Base-by-base conservation (phyloP, 1,140 invertebrate genomes). In the Drosophila burlai region DNA sequence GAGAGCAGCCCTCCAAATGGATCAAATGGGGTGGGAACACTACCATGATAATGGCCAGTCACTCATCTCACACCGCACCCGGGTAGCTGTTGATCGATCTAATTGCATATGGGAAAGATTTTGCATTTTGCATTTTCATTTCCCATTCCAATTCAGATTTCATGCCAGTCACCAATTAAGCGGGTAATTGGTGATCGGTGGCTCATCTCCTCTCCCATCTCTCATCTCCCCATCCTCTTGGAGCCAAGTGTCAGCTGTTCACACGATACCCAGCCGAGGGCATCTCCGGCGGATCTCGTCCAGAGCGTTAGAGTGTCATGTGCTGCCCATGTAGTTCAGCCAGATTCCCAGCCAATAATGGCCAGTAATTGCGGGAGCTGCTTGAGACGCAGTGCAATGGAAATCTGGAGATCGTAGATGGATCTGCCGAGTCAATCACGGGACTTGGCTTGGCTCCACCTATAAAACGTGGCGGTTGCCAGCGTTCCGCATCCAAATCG, bases 301-400 rank as follows among this genome's bases (percentile, higher is more conserved):
- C 71, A 77, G 76, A 73, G 65, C 49, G 34, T 38, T 66, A 36
- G 76, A 80, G 81, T 83, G 84, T 89, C 85, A 87, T 84, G 85
- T 81, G 84, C 73, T 89, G 83, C 83, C 69, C 84, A 89, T 89
- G 38, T 89, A 84, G 85, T 89, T 83, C 84, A 90, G 50, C 9
- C 21, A 59, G 36, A 29, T 54, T 81, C 78, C 75, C 69, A 75
- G 75, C 62, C 42, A 34, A 60, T 85, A 89, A 89, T 89, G 89
- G 85, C 60, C 9, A 42, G 69, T 83, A 89, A 84, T 87, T 84
- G 75, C 38, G 59, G 54, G 7, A 29, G 54, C 60, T 62, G 67
- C 76, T 65, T 67, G 77, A 84, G 71, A 76, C 55, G 49, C 24
- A 21, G 15, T 18, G 31, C 7, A 15, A 2, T 4, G 29, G 16